Evolutionary conservation across 1,140 invertebrate species (phyloP), one percentile per base, ranked within the genome.

Genomic region (Lasioglossum albipes): DNA sequence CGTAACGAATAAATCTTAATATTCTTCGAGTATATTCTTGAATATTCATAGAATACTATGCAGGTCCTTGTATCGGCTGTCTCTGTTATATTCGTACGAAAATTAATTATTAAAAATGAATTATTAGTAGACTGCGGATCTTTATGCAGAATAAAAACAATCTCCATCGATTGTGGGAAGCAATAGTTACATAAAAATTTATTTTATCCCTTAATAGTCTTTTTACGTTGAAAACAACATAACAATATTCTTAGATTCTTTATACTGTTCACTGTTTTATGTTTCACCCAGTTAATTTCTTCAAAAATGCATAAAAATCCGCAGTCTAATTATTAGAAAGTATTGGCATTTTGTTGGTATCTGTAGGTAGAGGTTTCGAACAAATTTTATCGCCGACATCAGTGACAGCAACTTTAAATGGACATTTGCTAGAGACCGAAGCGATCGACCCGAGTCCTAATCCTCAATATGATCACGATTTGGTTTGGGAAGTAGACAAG

Each of bases 401-500:
- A 62, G 88, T 95, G 59, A 87, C 91, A 65, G 94, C 92, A 54
- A 94, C 93, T 71, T 92, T 94, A 73, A 93, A 94, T 87, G 93
- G 92, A 68, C 87, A 93, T 83, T 91, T 91, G 0, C 85, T 94
- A 74, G 92, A 94, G 89, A 93, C 94, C 18, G 92, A 94, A 86
- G 87, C 89, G 72, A 90, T 93, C 36, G 86, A 90, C 52, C 80
- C 92, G 6, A 89, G 90, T 73, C 59, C 81, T 73, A 93, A 86
- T 90, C 91, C 92, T 36, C 92, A 87, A 76, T 92, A 89, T 91
- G 90, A 81, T 31, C 93, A 92, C 2, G 93, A 94, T 83, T 90
- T 94, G 41, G 89, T 94, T 45, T 95, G 94, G 94, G 93, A 94
- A 84, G 90, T 90, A 1, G 92, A 94, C 70, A 94, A 94, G 86